Evolutionary conservation across 1,140 invertebrate genomes (phyloP), one percentile per base, ranked within the genome.

Genomic region (Nasonia giraulti): DNA sequence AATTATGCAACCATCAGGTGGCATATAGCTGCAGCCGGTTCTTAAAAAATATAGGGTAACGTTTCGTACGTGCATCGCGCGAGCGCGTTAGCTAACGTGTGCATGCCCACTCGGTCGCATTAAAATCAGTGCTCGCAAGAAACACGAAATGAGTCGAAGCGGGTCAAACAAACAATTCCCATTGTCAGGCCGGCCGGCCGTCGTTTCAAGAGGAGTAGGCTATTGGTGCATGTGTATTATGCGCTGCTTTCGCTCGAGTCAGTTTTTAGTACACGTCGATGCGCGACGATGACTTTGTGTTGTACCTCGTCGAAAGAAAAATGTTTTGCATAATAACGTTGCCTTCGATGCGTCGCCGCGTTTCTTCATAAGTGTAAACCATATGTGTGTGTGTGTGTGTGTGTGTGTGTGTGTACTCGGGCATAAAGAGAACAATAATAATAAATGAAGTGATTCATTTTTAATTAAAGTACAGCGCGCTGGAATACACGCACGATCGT

Each of bases 21-120:
- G 40, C 40, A 10, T 50, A 62, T 55, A 55, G 17, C 50, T 62
- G 17, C 50, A n/a, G 55, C 55, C 55, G 27, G 23, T 17, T 71
- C 68, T 71, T 71, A 71, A 33, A 27, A 71, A 71, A 71, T 27
- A 71, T 27, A 71, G 68, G 68, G 20, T 71, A 71, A 71, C 68
- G 68, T 31, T 31, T 71, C 23, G 27, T 71, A 71, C 68, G 27
- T 71, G 68, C 68, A 71, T 31, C 31, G 68, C 62, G 44, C 20
- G 20, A 62, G 55, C 55, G 14, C 55, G 20, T 62, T 62, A n/a
- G 55, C 55, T 62, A 62, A 62, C 55, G 17, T 62, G 47, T 50
- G 47, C 17, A 50, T 50, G 50, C 50, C 50, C 50, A 55, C 50
- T 55, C 50, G 50, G 11, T 14, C 14, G 50, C 11, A 55, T 55